Base-by-base conservation (phyloP, 2,888 invertebrate genomes). In the Rhogogaster chlorosoma region DNA sequence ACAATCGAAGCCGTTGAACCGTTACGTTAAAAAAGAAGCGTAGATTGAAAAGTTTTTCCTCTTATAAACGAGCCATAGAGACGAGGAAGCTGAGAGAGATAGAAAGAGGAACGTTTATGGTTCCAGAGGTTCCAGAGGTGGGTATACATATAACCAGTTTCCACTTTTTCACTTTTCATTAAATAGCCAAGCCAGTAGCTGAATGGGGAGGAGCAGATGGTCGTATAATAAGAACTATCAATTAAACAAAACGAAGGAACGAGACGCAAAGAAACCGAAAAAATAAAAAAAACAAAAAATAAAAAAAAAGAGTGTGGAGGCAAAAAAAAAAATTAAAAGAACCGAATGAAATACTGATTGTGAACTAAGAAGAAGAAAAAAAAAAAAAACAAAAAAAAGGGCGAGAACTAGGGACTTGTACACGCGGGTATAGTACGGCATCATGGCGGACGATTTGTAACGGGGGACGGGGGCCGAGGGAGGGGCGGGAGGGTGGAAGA, bases 391-490 rank as follows among this genome's bases (percentile, higher is more conserved):
- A 38, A 53, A 7, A 26, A 64, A 29, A 64, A 42, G 64, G 45
- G 67, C n/a, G n/a, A 45, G 32, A 83, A 83, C 18, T 36, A 80
- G 80, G 38, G 22, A 49, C 22, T 32, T 5, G 49, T 49, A 49
- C 9, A 26, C 32, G 7, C 29, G 22, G 22, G n/a, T 45, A 45
- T 45, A 45, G 15, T 3, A 45, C 36, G 78, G 64, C 67, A 83
- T 83, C 83, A 83, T 83, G 83, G 83, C 83, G 83, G 83, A 83
- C 83, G 67, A 83, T 83, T 83, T 70, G 83, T 83, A 67, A 83
- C 83, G 83, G 29, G 32, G 18, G 77, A n/a, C 7, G 18, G 77
- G 18, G 29, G 32, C n/a, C n/a, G n/a, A 2, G 18, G 53, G 29
- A 0, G 32, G 18, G 42, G n/a, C 0, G 45, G 38, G 53, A n/a